Evolutionary conservation across 2,797 vertebrate species (phyloP).

Genomic region (Scolopax bukidnonensis): DNA sequence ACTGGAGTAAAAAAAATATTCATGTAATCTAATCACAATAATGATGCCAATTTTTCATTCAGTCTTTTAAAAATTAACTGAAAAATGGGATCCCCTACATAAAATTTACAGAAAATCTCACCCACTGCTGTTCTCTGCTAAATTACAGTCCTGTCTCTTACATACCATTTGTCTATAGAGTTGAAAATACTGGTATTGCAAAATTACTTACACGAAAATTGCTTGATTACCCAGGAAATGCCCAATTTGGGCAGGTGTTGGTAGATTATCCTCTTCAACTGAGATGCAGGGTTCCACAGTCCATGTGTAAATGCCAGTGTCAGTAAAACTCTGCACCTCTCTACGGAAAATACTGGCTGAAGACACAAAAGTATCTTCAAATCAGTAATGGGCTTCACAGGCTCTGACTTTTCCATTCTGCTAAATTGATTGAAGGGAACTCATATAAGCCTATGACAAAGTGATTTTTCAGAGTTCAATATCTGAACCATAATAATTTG

Average conservation of each 20-base stretch:
- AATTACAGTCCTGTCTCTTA: not conserved
- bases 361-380: not conserved
- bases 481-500: not conserved
- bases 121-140: not conserved
- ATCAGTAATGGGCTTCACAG: not conserved
- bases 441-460: not conserved
- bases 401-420: not conserved
- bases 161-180: not conserved
- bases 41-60: not conserved
- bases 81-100: not conserved
- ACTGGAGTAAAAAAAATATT: constrained; percentile 5
- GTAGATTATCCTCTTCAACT: not conserved
- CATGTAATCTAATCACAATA: not conserved
- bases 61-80: not conserved
- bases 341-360: not conserved
- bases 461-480: not conserved
- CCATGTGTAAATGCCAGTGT: not conserved
- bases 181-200: not conserved
- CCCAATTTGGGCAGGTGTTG: not conserved
- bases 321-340: not conserved
- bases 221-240: not conserved
- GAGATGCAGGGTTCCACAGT: not conserved
- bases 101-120: constrained; percentile 5
- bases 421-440: not conserved
- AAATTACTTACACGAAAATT: not conserved